A percentile compares a stretch with the other conserved stretches of the same genome.
These are phyloP conservation scores for Thymelicus lineola DNA, from an alignment of 2,888 invertebrate genomes.

Conservation along the genomic window DNA sequence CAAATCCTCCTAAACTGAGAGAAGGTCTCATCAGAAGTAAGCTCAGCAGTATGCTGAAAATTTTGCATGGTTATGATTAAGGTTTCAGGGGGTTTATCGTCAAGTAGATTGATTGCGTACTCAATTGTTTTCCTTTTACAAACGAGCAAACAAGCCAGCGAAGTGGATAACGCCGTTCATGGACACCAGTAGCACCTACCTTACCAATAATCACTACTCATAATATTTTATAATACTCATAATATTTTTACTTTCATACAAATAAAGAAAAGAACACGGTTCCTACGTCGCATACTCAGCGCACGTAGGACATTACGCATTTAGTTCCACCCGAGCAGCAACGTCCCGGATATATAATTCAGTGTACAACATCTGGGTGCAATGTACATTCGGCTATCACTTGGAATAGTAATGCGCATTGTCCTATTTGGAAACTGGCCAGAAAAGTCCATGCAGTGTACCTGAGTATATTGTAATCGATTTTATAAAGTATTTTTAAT, in stretches of 20 bases:
- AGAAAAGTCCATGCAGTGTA: slow-evolving; percentile 48
- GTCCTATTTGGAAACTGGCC: slow-evolving; percentile 66
- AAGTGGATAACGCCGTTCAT: no score
- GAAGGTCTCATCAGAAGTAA: no score
- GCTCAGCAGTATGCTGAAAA: no score
- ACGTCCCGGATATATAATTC: slow-evolving; percentile 25
- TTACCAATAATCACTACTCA: no score
- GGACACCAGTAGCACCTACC: no score
- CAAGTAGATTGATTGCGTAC: no score
- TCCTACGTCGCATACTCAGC: background rate
- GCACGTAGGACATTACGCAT: slow-evolving; percentile 24
- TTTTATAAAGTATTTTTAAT: background rate
- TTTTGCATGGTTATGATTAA: no score
- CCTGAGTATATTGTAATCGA: slow-evolving; percentile 47
- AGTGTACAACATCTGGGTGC: slow-evolving; percentile 26
- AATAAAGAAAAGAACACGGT: background rate
- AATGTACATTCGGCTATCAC: slow-evolving; percentile 46
- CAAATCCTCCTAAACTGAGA: no score
- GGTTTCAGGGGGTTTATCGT: no score
- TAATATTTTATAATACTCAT: no score
- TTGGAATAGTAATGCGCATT: slow-evolving; percentile 60
- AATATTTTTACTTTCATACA: background rate
- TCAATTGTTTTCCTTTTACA: no score
- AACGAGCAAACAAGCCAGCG: no score
- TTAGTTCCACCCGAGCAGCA: slow-evolving; percentile 12